These are phyloP conservation scores for Gorsachius goisagi DNA, from an alignment of 2,113 vertebrate species.

Conservation along the genomic window DNA sequence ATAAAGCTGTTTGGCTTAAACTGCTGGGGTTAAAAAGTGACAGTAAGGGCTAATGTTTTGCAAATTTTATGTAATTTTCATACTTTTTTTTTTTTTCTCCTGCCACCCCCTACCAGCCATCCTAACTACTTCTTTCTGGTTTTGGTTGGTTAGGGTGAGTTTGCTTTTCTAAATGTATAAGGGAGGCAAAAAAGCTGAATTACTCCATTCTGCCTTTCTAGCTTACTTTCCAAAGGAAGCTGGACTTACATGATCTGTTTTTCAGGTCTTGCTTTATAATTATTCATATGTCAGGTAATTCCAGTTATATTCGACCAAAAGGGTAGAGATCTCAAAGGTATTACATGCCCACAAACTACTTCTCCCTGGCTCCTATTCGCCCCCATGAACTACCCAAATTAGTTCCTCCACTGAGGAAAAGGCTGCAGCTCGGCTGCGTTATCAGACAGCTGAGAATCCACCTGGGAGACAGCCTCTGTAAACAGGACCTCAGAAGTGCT, in stretches of 20 bases:
- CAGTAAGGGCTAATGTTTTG: not conserved
- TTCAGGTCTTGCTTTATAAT: not conserved
- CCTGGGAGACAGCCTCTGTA: not conserved
- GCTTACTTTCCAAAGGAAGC: not conserved
- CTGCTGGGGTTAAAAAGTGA: not conserved
- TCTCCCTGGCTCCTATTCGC: not conserved
- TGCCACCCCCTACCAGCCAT: not conserved
- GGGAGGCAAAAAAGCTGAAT: not conserved
- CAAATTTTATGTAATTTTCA: not conserved
- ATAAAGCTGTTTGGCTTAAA: not conserved
- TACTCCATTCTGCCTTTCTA: not conserved
- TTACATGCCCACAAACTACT: not conserved
- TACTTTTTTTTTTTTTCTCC: not conserved
- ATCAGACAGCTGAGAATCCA: not conserved
- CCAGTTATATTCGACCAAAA: not conserved
- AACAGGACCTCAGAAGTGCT: not conserved
- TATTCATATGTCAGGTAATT: not conserved
- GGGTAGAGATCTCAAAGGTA: not conserved
- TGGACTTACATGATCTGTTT: not conserved
- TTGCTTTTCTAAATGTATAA: not conserved
- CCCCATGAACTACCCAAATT: not conserved
- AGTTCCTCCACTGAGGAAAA: not conserved
- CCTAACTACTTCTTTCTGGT: not conserved
- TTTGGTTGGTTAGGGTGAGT: not conserved
- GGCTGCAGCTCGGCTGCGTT: not conserved